Percentiles rank a stretch among this genome's conserved stretches.
Evolutionary conservation across 2,888 invertebrate genomes (phyloP).

Genomic region (Chelonus formosanus): DNA sequence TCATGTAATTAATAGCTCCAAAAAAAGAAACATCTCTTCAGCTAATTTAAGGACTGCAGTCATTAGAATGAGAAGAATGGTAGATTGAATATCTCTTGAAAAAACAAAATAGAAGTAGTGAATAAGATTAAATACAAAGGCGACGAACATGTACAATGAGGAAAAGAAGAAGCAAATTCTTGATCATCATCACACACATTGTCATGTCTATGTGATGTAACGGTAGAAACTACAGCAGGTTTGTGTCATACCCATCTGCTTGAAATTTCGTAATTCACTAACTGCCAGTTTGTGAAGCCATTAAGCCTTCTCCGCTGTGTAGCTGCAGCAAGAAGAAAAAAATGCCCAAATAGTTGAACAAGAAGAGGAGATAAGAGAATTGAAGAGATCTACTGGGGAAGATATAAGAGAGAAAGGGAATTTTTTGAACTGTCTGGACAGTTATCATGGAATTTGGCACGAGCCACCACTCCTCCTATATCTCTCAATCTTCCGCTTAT

Average conservation of each 20-base stretch:
- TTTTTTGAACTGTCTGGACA: conserved; percentile 6
- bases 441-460: conserved; percentile 39
- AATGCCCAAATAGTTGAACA: conserved; percentile 12
- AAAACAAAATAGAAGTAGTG: too few species aligned
- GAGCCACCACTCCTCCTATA: conserved; percentile 22
- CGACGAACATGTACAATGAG: too few species aligned
- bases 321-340: neutral
- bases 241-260: conserved; percentile 19
- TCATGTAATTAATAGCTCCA: too few species aligned
- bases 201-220: conserved; percentile 34
- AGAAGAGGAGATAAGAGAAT: neutral
- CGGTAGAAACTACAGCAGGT: conserved; percentile 35
- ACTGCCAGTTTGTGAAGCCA: conserved; percentile 2
- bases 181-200: neutral
- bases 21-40: too few species aligned
- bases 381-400: too few species aligned
- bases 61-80: too few species aligned
- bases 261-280: conserved; percentile 38
- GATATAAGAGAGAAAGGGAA: conserved; percentile 2
- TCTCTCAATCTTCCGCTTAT: conserved; percentile 23
- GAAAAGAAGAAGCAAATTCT: neutral
- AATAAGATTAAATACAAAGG: too few species aligned
- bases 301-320: conserved; percentile 7
- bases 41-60: too few species aligned
- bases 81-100: too few species aligned